Evolutionary conservation across 1,140 invertebrate species (phyloP).

Genomic region (Drosophila arawakana): DNA sequence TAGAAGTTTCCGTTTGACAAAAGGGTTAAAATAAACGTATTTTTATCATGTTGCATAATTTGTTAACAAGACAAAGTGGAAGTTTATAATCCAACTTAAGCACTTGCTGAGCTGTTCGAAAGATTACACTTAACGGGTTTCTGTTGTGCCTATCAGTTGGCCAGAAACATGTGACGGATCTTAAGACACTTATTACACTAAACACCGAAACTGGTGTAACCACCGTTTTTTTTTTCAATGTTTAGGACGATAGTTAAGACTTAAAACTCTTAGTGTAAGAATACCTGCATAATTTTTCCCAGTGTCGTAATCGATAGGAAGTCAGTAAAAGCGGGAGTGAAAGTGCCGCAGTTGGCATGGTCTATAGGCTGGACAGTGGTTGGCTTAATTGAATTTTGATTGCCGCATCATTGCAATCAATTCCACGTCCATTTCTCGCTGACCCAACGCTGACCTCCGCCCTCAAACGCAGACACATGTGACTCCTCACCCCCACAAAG

Average conservation of each 20-base stretch:
- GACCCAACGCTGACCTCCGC: slow-evolving; percentile 1
- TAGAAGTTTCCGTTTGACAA: slow-evolving; percentile 20
- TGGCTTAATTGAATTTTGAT: slow-evolving; percentile 78
- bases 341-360: background rate
- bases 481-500: background rate
- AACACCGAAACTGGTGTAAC: no score
- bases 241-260: no score
- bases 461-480: background rate
- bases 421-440: slow-evolving; percentile 7
- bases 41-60: slow-evolving; percentile 53
- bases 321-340: background rate
- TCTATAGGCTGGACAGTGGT: slow-evolving; percentile 18
- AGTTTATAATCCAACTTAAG: slow-evolving; percentile 18
- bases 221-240: no score
- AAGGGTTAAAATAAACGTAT: slow-evolving; percentile 40
- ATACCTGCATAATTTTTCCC: no score
- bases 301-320: slow-evolving; percentile 35
- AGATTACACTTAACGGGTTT: slow-evolving; percentile 18
- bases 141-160: slow-evolving; percentile 15
- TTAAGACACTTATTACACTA: no score
- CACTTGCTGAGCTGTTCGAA: background rate
- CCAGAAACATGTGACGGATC: slow-evolving; percentile 2
- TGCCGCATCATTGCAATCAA: slow-evolving; percentile 67
- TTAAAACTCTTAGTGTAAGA: background rate
- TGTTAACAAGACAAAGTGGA: slow-evolving; percentile 61